Evolutionary conservation across 2,797 vertebrate genomes (phyloP).

Genomic region (Lates japonicus): DNA sequence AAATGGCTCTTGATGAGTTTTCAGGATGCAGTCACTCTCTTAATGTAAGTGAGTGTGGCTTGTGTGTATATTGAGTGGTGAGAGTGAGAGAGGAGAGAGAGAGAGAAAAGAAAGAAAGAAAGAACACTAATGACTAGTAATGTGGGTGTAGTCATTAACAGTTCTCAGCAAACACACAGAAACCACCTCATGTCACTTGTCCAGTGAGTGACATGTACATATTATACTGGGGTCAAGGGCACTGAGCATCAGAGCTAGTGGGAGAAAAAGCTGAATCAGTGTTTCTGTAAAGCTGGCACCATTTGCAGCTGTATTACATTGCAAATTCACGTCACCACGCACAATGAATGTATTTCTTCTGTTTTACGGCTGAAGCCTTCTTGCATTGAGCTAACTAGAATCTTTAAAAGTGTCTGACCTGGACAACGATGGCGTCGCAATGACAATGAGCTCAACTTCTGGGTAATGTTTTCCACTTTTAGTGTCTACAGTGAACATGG

Average conservation of each 20-base stretch:
- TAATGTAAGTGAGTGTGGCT: too few species aligned
- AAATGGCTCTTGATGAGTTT: neutral
- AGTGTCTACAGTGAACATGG: accelerated
- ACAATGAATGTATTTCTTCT: neutral
- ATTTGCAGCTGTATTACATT: neutral
- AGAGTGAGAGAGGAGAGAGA: too few species aligned
- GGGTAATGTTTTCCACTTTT: slow-evolving; percentile 82
- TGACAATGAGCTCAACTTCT: slow-evolving; percentile 98
- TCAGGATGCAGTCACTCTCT: too few species aligned
- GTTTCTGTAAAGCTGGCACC: neutral
- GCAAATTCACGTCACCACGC: neutral
- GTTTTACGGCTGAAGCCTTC: slow-evolving; percentile 92
- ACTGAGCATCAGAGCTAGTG: neutral
- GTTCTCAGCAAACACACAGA: neutral
- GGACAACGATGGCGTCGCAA: slow-evolving; percentile 98
- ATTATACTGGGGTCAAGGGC: neutral
- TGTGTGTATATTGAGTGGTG: too few species aligned
- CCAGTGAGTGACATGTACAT: neutral
- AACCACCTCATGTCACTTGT: neutral
- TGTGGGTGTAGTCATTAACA: neutral
- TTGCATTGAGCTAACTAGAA: slow-evolving; percentile 97
- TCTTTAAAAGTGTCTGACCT: slow-evolving; percentile 99
- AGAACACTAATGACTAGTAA: too few species aligned
- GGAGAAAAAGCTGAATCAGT: neutral
- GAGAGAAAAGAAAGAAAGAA: too few species aligned